phyloP scores from a whole-genome alignment of 2,113 vertebrate species.

The Cheilinus undulatus region DNA sequence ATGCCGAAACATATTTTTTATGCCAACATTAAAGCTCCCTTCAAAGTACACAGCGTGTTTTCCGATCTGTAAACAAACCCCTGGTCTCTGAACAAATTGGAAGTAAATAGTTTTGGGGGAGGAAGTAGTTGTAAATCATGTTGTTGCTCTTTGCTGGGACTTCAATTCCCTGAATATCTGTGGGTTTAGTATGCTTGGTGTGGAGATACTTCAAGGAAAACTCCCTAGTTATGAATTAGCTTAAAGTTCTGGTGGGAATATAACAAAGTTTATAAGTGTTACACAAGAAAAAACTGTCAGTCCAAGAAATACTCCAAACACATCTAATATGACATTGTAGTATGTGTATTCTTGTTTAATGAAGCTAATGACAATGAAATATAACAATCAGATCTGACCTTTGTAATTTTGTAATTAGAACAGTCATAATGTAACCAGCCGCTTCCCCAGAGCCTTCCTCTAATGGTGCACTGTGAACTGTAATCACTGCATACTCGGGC shows the following conservation, averaged over 20 bases:
- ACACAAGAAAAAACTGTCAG: not conserved
- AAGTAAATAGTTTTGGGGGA: slow-evolving; percentile 48
- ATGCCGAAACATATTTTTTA: slow-evolving; percentile 40
- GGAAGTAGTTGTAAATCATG: slow-evolving; percentile 25
- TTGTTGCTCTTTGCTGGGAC: slow-evolving; percentile 5
- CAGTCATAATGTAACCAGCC: not conserved
- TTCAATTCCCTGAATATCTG: slow-evolving; percentile 9
- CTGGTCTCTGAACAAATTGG: slow-evolving; percentile 44
- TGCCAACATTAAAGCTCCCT: slow-evolving; percentile 44
- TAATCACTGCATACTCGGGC: not conserved
- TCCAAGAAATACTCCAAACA: not conserved
- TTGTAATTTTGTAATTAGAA: slow-evolving; percentile 13
- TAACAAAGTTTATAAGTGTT: not conserved
- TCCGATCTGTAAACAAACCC: slow-evolving; percentile 50
- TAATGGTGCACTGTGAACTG: slow-evolving; percentile 22
- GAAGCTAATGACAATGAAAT: not conserved
- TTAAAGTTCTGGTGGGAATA: not conserved
- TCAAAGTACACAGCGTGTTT: slow-evolving; percentile 33
- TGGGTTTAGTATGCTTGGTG: not conserved
- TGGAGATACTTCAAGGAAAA: slow-evolving; percentile 21
- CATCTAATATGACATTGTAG: not conserved
- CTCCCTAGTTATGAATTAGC: slow-evolving; percentile 2
- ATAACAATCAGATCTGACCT: not conserved
- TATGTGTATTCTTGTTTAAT: not conserved
- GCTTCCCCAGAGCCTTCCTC: slow-evolving; percentile 1